Percentiles rank a stretch among this genome's conserved stretches.
Conservation (phyloP, 2,888 invertebrate genomes). For the Nipponacmea schrenckii region DNA sequence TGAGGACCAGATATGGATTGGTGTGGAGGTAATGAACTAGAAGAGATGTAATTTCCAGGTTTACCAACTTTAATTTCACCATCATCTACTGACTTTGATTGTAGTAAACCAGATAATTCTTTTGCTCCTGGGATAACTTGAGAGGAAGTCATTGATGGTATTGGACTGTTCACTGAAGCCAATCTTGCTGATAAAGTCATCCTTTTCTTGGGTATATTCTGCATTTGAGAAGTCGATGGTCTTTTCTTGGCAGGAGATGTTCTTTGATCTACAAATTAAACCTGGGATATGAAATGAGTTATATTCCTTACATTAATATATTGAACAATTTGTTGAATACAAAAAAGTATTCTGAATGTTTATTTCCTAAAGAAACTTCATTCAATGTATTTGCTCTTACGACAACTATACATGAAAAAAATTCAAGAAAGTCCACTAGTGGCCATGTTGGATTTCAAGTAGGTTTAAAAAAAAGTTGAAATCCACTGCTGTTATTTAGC, state of each 20-base stretch:
- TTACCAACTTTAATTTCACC: background rate
- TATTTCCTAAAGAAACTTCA: too few species aligned
- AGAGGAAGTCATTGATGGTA: conserved; percentile 20
- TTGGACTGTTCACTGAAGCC: conserved; percentile 15
- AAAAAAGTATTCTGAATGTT: too few species aligned
- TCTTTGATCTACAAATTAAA: conserved; percentile 9
- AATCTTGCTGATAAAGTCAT: conserved; percentile 10
- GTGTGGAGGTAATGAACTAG: background rate
- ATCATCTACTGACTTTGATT: conserved; percentile 10
- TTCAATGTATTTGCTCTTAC: too few species aligned
- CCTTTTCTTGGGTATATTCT: conserved; percentile 17
- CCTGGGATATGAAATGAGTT: background rate
- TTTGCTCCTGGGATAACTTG: conserved; percentile 26
- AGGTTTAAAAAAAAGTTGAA: too few species aligned
- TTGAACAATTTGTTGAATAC: too few species aligned
- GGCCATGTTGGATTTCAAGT: too few species aligned
- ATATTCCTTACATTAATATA: background rate
- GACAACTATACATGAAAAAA: too few species aligned
- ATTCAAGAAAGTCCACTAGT: too few species aligned
- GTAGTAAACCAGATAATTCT: conserved; percentile 42
- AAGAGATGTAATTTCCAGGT: background rate
- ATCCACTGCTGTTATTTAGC: too few species aligned
- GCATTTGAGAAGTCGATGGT: conserved; percentile 15
- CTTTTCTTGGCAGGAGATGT: conserved; percentile 20
- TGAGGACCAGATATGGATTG: background rate